Evolutionary conservation across 2,113 vertebrate genomes (phyloP).

Genomic region (Mastomys natalensis): DNA sequence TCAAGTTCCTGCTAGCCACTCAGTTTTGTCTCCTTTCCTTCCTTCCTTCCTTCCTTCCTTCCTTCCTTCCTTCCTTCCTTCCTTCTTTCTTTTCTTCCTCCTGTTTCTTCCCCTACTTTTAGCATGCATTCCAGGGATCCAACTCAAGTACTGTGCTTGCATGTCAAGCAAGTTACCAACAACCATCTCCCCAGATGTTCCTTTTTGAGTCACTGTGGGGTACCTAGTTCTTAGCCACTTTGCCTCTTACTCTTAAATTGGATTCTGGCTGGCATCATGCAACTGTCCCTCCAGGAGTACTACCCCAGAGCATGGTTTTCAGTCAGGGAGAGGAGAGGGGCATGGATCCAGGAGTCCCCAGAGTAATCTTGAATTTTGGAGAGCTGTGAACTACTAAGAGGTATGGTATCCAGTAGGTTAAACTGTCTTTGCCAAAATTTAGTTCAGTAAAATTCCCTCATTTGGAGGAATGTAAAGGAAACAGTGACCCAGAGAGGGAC

Average conservation of each 20-base stretch:
- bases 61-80: not conserved
- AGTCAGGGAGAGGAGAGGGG: not conserved
- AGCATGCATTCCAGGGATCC: not conserved
- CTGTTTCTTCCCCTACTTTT: not conserved
- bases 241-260: not conserved
- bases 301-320: not conserved
- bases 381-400: not conserved
- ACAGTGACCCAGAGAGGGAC: not conserved
- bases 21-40: not conserved
- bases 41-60: not conserved
- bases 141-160: not conserved
- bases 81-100: not conserved
- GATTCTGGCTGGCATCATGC: not conserved
- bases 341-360: not conserved
- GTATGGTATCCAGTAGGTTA: not conserved
- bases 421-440: not conserved
- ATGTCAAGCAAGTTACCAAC: not conserved
- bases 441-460: not conserved
- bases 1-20: not conserved
- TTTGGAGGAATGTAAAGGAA: conserved; percentile 9
- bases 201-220: not conserved
- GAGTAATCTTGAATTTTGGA: not conserved
- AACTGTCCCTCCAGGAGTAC: not conserved
- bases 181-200: not conserved
- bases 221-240: not conserved